Evolutionary conservation across 35 echinoderm and acorn worm genomes (phyloP).

Genomic region (Chiridota heheva): DNA sequence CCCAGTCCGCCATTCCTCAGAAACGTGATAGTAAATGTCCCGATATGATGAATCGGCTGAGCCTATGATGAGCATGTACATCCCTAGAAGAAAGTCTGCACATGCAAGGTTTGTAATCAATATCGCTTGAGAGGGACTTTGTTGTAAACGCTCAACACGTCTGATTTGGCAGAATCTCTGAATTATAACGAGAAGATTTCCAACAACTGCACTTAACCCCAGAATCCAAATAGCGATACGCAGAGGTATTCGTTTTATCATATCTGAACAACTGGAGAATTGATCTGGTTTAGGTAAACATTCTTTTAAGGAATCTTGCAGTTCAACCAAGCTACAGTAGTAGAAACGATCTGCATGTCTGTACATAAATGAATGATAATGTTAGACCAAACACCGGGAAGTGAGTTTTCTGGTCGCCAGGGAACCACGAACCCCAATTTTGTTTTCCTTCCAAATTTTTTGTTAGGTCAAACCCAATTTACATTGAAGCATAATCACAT

Average conservation of each 20-base stretch:
- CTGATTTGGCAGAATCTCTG: neutral
- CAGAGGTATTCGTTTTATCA: neutral
- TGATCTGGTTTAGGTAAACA: too few species aligned
- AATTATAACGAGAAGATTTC: neutral
- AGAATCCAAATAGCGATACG: constrained; percentile 34
- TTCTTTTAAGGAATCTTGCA: too few species aligned
- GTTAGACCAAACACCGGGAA: too few species aligned
- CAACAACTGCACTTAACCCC: constrained; percentile 21
- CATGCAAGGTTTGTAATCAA: constrained; percentile 14
- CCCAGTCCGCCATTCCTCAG: neutral
- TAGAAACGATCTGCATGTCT: too few species aligned
- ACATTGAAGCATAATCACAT: too few species aligned
- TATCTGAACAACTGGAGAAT: constrained; percentile 7
- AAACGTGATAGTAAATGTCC: neutral
- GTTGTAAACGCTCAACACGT: neutral
- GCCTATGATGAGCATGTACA: constrained; percentile 31
- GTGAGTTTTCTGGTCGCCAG: too few species aligned
- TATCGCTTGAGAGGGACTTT: neutral
- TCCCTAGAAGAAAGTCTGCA: constrained; percentile 11
- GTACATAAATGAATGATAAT: too few species aligned
- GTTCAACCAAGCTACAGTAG: too few species aligned
- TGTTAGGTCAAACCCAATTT: too few species aligned
- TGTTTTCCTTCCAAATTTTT: too few species aligned
- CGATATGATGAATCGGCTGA: constrained; percentile 12
- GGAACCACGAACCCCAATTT: too few species aligned